These are phyloP conservation scores for Labia minor DNA, from an alignment of 2,888 invertebrate genomes.

Conservation along the genomic window DNA sequence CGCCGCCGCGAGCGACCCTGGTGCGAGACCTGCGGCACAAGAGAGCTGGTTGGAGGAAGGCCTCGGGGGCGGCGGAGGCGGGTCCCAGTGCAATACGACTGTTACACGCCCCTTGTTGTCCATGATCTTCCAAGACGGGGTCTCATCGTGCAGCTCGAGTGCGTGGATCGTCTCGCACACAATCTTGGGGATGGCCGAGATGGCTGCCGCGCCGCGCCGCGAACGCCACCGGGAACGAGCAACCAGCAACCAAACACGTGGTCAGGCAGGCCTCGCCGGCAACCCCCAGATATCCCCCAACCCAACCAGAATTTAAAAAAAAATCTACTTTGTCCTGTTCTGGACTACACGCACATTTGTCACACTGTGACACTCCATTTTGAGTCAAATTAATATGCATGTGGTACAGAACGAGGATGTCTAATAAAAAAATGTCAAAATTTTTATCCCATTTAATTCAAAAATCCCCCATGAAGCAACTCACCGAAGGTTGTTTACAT, in stretches of 20 bases:
- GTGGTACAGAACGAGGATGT: no score
- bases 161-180: constrained; percentile 95
- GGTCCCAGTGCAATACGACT: constrained; percentile 94
- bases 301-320: no score
- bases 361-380: background rate
- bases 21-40: constrained; percentile 7
- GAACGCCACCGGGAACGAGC: constrained; percentile 19
- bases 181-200: constrained; percentile 91
- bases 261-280: constrained; percentile 16
- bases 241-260: constrained; percentile 14
- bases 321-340: no score
- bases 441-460: no score
- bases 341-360: background rate
- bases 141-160: constrained; percentile 89
- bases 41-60: constrained; percentile 37
- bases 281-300: background rate
- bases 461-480: no score
- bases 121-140: constrained; percentile 97
- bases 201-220: constrained; percentile 52
- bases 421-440: no score
- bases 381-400: no score
- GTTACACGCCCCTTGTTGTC: constrained; percentile 95
- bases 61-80: constrained; percentile 47
- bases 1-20: constrained; percentile 40
- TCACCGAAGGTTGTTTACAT: no score